phyloP scores from a whole-genome alignment of 2,113 vertebrate species.

The Orycteropus afer region DNA sequence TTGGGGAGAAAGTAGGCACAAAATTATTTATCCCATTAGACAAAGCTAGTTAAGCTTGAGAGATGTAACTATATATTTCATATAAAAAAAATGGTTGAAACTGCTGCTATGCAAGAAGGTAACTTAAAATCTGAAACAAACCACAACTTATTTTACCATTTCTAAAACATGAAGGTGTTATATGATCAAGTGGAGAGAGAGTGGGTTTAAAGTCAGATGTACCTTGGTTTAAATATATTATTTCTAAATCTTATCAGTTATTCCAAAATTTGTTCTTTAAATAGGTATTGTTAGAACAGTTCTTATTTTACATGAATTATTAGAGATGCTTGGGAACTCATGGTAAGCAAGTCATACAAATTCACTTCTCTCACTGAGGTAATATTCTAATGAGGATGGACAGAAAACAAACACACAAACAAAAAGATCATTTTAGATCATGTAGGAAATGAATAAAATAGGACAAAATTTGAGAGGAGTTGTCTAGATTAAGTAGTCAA shows the following conservation, averaged over 20 bases:
- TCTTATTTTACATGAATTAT: neutral
- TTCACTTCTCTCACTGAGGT: neutral
- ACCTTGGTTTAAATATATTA: neutral
- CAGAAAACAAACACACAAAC: neutral
- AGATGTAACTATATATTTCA: neutral
- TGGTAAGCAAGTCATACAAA: neutral
- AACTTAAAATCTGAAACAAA: neutral
- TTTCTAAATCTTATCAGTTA: neutral
- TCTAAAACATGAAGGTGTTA: neutral
- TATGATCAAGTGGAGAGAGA: neutral
- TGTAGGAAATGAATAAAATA: neutral
- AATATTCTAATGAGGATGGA: neutral
- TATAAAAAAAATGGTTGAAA: neutral
- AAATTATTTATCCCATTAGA: neutral
- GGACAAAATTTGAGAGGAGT: neutral
- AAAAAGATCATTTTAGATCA: neutral
- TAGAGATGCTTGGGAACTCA: neutral
- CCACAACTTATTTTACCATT: neutral
- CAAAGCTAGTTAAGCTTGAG: neutral
- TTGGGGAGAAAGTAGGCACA: neutral
- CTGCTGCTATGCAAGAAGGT: neutral
- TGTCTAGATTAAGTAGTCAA: neutral
- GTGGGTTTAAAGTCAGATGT: neutral
- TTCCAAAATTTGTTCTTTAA: neutral
- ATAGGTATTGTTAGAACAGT: neutral